phyloP scores from a whole-genome alignment of 2,797 vertebrate genomes.

The Falco naumanni region DNA sequence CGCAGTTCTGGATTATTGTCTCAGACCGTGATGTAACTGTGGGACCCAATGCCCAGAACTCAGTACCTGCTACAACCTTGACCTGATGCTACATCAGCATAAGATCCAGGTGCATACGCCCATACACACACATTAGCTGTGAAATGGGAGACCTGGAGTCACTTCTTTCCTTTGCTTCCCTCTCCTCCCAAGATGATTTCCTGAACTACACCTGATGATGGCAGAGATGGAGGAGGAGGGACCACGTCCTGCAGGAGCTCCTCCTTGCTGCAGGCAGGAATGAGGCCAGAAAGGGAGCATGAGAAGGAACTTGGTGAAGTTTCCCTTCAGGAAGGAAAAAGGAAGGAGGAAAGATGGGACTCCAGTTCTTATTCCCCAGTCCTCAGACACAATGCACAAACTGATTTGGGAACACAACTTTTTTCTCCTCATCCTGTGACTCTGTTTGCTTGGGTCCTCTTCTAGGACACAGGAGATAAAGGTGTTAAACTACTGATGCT shows the following conservation, averaged over 20 bases:
- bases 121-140: not conserved
- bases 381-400: not conserved
- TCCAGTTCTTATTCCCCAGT: not conserved
- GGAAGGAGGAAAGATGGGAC: not conserved
- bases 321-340: not conserved
- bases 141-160: not conserved
- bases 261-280: not conserved
- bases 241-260: rapidly evolving
- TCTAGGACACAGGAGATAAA: not conserved
- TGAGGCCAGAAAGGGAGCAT: not conserved
- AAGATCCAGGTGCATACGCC: not conserved
- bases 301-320: not conserved
- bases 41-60: not conserved
- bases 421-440: not conserved
- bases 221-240: not conserved
- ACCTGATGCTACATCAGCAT: not conserved
- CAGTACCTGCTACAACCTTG: not conserved
- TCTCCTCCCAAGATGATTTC: not conserved
- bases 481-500: not conserved
- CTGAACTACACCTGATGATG: not conserved
- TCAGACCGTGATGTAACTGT: not conserved
- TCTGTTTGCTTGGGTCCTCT: not conserved
- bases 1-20: not conserved
- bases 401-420: not conserved
- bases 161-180: not conserved